Evolutionary conservation across 2,888 invertebrate species (phyloP).

Genomic region (Boloria selene): DNA sequence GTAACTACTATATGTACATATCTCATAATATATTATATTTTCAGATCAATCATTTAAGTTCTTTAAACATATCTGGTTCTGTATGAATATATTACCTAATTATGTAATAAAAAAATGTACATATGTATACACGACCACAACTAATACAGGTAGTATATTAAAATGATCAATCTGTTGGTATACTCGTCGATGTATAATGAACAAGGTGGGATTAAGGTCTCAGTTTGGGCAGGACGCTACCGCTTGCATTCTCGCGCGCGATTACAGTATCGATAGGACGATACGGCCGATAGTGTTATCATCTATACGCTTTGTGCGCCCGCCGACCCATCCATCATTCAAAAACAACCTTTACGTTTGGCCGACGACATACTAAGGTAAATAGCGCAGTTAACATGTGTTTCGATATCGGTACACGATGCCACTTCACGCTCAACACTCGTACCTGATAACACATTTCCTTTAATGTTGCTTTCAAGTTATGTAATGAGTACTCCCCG

Average conservation of each 20-base stretch:
- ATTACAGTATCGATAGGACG: slow-evolving; percentile 56
- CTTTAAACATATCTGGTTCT: no score
- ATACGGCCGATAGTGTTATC: slow-evolving; percentile 70
- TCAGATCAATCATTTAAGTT: no score
- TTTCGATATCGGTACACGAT: slow-evolving; percentile 69
- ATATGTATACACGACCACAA: background rate
- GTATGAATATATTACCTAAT: no score
- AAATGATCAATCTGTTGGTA: slow-evolving; percentile 62
- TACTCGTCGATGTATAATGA: slow-evolving; percentile 71
- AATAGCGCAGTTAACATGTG: slow-evolving; percentile 75
- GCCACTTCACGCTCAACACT: slow-evolving; percentile 70
- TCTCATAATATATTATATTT: no score
- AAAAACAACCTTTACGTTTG: slow-evolving; percentile 67
- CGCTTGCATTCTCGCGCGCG: slow-evolving; percentile 46
- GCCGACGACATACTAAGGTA: slow-evolving; percentile 67
- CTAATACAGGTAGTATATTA: slow-evolving; percentile 49
- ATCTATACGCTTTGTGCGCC: slow-evolving; percentile 72
- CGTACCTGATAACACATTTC: slow-evolving; percentile 65
- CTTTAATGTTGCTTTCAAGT: slow-evolving; percentile 60
- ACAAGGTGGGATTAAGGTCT: slow-evolving; percentile 67
- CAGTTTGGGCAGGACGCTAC: slow-evolving; percentile 49
- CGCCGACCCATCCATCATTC: slow-evolving; percentile 79
- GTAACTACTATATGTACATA: no score
- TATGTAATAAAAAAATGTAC: no score
- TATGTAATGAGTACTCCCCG: slow-evolving; percentile 48